These are phyloP conservation scores for Halesus radiatus DNA, from an alignment of 1,140 invertebrate genomes.

Conservation along the genomic window DNA sequence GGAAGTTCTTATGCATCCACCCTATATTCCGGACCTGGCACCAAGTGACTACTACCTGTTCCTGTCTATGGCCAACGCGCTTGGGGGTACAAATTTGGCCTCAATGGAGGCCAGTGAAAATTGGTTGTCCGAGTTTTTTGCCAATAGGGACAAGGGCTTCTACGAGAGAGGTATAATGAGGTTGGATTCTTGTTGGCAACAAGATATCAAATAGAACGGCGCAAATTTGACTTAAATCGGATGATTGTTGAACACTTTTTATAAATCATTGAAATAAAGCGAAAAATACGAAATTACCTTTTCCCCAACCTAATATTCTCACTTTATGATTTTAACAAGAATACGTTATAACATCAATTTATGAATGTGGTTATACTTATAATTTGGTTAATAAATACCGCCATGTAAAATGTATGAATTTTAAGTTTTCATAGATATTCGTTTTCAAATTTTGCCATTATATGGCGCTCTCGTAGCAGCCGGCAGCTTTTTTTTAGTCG, in stretches of 20 bases:
- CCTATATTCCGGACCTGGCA: conserved; percentile 8
- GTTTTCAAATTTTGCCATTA: no score
- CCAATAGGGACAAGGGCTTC: conserved; percentile 18
- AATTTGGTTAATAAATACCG: no score
- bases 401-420: no score
- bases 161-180: conserved; percentile 10
- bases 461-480: no score
- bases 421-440: no score
- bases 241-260: conserved; percentile 15
- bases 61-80: conserved; percentile 14
- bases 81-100: conserved; percentile 15
- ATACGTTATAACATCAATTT: no score
- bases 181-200: conserved; percentile 15
- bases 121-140: not conserved
- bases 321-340: no score
- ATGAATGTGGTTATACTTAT: no score
- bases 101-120: conserved; percentile 14
- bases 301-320: conserved; percentile 18
- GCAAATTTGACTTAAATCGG: not conserved
- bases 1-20: conserved; percentile 26
- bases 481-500: no score
- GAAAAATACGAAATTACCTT: conserved; percentile 25
- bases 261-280: conserved; percentile 13
- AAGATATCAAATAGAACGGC: conserved; percentile 12
- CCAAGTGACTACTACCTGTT: conserved; percentile 17